Conservation (phyloP, 92 coral and sea anemone species). For the Metridium senile region DNA sequence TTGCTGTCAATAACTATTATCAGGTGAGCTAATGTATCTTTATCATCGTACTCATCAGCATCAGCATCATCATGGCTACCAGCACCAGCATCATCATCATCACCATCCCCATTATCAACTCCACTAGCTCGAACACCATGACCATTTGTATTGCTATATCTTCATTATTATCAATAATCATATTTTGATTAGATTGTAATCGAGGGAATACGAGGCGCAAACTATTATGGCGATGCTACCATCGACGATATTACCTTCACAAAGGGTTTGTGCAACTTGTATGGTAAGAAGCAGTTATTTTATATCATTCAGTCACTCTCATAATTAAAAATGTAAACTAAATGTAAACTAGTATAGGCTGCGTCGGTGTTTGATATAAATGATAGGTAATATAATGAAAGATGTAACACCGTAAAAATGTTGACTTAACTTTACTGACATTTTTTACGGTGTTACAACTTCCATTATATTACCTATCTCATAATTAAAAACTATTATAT, state of each 20-base stretch:
- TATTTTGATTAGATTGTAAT: constrained; percentile 23
- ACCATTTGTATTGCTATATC: background rate
- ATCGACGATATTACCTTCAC: constrained; percentile 41
- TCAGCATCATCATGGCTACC: background rate
- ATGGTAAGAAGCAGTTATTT: background rate
- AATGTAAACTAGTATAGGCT: background rate
- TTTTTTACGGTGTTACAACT: no score
- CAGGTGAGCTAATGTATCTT: constrained; percentile 13
- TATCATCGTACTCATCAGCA: background rate
- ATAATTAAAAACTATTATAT: no score
- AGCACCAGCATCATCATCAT: background rate
- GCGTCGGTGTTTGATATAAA: no score
- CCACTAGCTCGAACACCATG: background rate
- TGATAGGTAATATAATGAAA: no score
- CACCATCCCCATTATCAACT: background rate
- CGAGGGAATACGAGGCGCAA: constrained; percentile 33
- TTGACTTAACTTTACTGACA: no score
- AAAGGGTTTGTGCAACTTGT: constrained; percentile 15
- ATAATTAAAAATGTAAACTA: background rate
- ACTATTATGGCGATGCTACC: constrained; percentile 31
- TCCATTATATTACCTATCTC: no score
- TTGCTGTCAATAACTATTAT: background rate
- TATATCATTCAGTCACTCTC: background rate
- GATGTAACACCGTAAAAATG: no score
- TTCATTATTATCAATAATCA: background rate